A percentile compares a stretch with the other conserved stretches of the same genome.
Evolutionary conservation across 2,113 vertebrate species (phyloP).

Genomic region (Eclectus roratus): DNA sequence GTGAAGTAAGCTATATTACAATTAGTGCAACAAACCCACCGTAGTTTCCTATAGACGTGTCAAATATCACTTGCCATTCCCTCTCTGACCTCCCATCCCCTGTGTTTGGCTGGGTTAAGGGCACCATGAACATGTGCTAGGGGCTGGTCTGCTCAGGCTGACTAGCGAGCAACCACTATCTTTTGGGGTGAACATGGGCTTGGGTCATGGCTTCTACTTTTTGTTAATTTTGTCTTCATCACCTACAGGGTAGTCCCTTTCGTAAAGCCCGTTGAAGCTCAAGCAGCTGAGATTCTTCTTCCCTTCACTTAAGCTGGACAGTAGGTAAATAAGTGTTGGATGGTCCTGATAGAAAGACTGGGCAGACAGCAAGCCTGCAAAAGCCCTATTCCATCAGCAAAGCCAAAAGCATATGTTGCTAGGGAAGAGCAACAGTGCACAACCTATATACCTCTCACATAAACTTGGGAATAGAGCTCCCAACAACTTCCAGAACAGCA

Average conservation of each 20-base stretch:
- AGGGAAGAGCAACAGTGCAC: constrained; percentile 7
- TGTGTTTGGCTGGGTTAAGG: fast-evolving
- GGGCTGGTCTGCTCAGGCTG: fast-evolving
- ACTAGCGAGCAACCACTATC: background rate
- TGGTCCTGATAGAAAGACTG: background rate
- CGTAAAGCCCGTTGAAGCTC: background rate
- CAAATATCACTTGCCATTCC: background rate
- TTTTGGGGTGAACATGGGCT: background rate
- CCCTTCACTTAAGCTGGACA: background rate
- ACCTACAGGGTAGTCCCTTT: background rate
- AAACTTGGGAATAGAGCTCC: constrained; percentile 37
- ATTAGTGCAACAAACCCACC: background rate
- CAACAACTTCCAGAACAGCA: constrained; percentile 50
- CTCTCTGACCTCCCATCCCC: background rate
- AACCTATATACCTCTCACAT: background rate
- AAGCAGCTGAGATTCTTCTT: background rate
- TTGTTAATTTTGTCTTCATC: background rate
- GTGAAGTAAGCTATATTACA: background rate
- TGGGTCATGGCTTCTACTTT: background rate
- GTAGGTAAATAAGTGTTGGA: background rate
- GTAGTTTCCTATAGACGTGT: background rate
- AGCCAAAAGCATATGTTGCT: background rate
- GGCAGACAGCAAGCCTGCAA: background rate
- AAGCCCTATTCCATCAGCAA: background rate
- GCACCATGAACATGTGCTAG: fast-evolving